Evolutionary conservation across 2,888 invertebrate genomes (phyloP).

Genomic region (Mythimna impura): DNA sequence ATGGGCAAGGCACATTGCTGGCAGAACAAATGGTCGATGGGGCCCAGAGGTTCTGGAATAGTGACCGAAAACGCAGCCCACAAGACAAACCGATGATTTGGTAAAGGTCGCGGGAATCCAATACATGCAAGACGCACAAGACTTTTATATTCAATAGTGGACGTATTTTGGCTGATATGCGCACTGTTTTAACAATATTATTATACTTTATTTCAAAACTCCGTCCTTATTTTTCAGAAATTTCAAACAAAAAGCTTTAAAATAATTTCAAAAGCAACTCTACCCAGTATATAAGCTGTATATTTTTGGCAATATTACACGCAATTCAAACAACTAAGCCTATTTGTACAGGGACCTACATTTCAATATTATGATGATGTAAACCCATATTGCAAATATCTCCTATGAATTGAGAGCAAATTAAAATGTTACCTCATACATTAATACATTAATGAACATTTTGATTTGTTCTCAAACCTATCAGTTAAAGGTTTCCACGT

Average conservation of each 20-base stretch:
- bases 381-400: background rate
- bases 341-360: background rate
- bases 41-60: too few species aligned
- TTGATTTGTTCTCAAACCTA: too few species aligned
- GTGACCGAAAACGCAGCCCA: too few species aligned
- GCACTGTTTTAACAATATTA: background rate
- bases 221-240: background rate
- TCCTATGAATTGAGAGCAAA: background rate
- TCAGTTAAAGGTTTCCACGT: too few species aligned
- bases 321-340: background rate
- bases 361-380: background rate
- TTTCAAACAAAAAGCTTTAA: background rate
- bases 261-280: background rate
- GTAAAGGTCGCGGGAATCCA: background rate
- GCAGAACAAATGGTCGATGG: too few species aligned
- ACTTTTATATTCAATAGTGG: background rate
- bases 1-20: too few species aligned
- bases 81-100: background rate
- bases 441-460: too few species aligned
- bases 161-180: background rate
- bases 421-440: background rate
- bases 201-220: too few species aligned
- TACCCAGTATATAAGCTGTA: background rate
- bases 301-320: conserved; percentile 14
- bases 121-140: background rate